A percentile compares a stretch with the other conserved stretches of the same genome.
Evolutionary conservation across 2,113 vertebrate genomes (phyloP).

Genomic region (Gallinago jamesoni): DNA sequence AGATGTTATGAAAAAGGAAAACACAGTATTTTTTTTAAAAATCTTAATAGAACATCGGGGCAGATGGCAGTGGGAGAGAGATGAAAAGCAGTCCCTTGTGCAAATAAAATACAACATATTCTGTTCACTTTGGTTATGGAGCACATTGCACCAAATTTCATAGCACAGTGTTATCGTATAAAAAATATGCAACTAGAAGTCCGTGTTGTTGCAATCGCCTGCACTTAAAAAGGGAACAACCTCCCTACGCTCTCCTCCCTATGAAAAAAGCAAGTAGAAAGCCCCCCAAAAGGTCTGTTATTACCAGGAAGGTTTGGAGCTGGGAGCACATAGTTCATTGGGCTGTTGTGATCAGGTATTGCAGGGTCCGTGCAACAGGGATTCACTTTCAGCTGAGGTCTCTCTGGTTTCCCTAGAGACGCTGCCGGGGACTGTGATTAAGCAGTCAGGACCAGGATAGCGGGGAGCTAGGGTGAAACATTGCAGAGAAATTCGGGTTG

Average conservation of each 20-base stretch:
- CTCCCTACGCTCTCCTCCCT: background rate
- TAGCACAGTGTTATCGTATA: background rate
- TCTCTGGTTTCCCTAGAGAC: background rate
- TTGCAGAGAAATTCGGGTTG: background rate
- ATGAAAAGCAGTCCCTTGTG: background rate
- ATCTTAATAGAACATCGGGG: background rate
- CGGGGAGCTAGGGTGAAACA: background rate
- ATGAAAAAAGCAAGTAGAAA: background rate
- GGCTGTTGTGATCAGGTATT: background rate
- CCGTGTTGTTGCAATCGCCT: background rate
- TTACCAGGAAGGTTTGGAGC: background rate
- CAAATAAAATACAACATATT: background rate
- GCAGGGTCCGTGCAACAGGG: accelerated
- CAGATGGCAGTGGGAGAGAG: background rate
- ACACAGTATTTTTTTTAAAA: background rate
- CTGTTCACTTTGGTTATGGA: background rate
- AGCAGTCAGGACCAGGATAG: background rate
- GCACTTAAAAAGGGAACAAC: background rate
- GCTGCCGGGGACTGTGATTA: background rate
- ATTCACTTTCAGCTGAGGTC: background rate
- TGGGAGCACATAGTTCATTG: background rate
- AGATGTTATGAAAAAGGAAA: background rate
- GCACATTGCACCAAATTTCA: background rate
- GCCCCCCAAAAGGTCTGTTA: background rate
- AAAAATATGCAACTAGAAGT: background rate